Evolutionary conservation across 2,888 invertebrate genomes (phyloP).

Genomic region (Philereme transversata): DNA sequence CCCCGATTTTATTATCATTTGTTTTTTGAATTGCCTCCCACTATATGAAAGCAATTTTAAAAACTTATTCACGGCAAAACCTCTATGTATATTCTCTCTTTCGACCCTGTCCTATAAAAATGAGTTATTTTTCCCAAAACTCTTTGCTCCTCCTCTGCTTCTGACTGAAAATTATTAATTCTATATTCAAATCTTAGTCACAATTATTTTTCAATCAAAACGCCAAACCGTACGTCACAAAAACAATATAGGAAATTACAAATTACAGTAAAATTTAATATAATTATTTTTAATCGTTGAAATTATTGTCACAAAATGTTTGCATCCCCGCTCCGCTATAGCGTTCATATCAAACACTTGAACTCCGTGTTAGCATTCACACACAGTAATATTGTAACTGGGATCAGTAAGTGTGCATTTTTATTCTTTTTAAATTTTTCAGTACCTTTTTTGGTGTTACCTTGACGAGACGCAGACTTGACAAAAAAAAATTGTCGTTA

Average conservation of each 20-base stretch:
- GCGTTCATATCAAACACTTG: constrained; percentile 45
- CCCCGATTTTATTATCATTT: too few relatives aligned
- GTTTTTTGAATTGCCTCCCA: too few relatives aligned
- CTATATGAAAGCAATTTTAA: too few relatives aligned
- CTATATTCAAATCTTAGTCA: constrained; percentile 53
- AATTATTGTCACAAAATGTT: constrained; percentile 52
- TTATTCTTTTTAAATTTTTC: background rate
- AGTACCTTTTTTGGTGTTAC: too few relatives aligned
- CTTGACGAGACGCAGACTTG: too few relatives aligned
- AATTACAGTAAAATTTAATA: constrained; percentile 49
- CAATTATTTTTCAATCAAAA: constrained; percentile 44
- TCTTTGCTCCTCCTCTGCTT: background rate
- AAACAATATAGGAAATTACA: constrained; percentile 60
- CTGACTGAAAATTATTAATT: constrained; percentile 7
- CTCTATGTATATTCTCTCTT: background rate
- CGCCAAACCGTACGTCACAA: constrained; percentile 39
- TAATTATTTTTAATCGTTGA: constrained; percentile 30
- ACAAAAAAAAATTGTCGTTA: too few relatives aligned
- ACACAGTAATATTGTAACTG: constrained; percentile 40
- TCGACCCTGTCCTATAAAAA: background rate
- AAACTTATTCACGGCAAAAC: background rate
- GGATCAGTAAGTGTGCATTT: constrained; percentile 43
- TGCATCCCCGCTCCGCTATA: constrained; percentile 49
- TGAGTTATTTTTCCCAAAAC: background rate
- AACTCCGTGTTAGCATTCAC: constrained; percentile 47